These are phyloP conservation scores for Eledone cirrhosa DNA, from an alignment of 2,888 invertebrate genomes.

Conservation along the genomic window DNA sequence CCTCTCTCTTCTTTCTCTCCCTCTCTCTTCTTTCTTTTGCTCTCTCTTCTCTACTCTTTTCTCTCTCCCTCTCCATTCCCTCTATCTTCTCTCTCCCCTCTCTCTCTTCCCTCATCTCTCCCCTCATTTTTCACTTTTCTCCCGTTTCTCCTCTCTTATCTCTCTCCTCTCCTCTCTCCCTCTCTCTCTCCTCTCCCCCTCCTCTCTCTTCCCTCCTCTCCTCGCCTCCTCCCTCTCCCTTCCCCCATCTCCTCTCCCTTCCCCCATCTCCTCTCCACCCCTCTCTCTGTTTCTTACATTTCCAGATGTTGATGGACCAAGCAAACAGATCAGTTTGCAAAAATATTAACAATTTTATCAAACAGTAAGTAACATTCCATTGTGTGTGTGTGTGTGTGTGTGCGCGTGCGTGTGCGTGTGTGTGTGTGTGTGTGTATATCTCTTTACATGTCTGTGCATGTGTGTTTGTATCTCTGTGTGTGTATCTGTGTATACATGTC, in stretches of 20 bases:
- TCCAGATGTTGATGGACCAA: constrained; percentile 16
- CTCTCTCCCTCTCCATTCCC: too few relatives aligned
- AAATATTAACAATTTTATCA: constrained; percentile 20
- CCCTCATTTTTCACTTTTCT: not conserved
- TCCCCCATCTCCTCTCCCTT: not conserved
- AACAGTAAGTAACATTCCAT: not conserved
- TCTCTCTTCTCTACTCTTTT: not conserved
- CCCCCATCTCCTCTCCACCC: not conserved
- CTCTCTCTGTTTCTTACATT: not conserved
- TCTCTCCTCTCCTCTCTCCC: not conserved
- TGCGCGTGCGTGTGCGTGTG: not conserved
- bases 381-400: not conserved
- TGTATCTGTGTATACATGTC: not conserved
- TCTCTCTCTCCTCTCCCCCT: not conserved
- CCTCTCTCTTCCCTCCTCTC: not conserved
- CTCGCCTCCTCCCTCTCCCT: not conserved
- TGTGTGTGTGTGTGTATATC: not conserved
- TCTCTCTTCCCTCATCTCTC: not conserved
- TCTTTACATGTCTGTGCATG: too few relatives aligned
- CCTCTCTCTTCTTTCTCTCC: not conserved
- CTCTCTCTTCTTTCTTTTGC: not conserved
- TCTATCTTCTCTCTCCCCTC: not conserved
- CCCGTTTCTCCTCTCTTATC: not conserved
- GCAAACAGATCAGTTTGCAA: constrained; percentile 26
- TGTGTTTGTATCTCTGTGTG: not conserved